These are phyloP conservation scores for Athene noctua DNA, from an alignment of 2,113 vertebrate genomes.

Conservation along the genomic window DNA sequence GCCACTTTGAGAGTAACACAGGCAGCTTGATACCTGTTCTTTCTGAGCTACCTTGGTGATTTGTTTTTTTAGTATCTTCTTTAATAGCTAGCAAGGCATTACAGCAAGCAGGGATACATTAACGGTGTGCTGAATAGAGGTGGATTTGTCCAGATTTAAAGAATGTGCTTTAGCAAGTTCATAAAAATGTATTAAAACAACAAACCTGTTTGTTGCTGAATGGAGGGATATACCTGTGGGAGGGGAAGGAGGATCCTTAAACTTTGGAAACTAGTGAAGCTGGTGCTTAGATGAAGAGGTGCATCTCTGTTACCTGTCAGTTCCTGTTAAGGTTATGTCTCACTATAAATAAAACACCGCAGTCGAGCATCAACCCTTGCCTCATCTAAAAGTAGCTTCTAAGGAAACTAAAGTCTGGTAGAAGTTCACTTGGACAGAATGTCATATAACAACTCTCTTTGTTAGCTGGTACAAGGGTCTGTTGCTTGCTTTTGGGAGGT, in stretches of 20 bases:
- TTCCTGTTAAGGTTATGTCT: background rate
- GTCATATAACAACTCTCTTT: background rate
- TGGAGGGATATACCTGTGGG: background rate
- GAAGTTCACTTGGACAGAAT: background rate
- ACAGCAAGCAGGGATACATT: background rate
- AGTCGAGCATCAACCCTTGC: background rate
- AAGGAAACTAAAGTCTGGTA: background rate
- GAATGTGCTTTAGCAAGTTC: constrained; percentile 3
- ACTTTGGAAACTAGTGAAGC: background rate
- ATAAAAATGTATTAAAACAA: background rate
- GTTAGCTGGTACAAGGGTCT: background rate
- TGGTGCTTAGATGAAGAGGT: background rate
- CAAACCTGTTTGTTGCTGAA: background rate
- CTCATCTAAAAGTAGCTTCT: background rate
- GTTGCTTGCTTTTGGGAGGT: background rate
- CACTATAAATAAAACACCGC: background rate
- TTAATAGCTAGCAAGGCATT: constrained; percentile 1
- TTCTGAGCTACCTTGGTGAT: constrained; percentile 8
- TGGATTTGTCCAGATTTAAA: constrained; percentile 33
- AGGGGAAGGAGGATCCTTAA: background rate
- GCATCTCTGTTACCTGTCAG: background rate
- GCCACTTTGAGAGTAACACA: constrained; percentile 40
- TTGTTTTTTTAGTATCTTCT: background rate
- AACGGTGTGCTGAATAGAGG: background rate
- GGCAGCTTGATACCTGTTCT: constrained; percentile 43